Evolutionary conservation across 1,140 invertebrate species (phyloP).

Genomic region (Diuraphis noxia): DNA sequence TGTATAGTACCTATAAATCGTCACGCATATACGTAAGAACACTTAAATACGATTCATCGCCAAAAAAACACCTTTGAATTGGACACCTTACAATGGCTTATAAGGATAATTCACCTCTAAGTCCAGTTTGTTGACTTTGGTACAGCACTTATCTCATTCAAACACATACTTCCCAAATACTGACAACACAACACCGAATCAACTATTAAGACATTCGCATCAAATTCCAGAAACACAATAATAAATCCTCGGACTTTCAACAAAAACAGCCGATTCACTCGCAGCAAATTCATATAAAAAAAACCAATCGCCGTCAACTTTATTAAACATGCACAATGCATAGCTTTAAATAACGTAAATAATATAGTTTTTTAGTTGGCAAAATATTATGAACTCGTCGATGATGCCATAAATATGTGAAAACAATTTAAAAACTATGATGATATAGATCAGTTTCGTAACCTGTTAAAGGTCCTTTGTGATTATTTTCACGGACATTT

Average conservation of each 20-base stretch:
- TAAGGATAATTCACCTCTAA: too few species aligned
- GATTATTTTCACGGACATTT: neutral
- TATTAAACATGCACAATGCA: too few species aligned
- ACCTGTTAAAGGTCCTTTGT: neutral
- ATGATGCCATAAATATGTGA: neutral
- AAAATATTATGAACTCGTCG: neutral
- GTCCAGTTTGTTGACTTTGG: too few species aligned
- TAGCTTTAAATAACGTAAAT: neutral
- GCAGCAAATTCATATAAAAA: too few species aligned
- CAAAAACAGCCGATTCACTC: neutral
- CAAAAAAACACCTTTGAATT: neutral
- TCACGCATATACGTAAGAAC: neutral
- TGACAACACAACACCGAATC: too few species aligned
- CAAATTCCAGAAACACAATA: neutral
- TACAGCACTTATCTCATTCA: too few species aligned
- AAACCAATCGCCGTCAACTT: neutral
- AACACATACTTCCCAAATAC: too few species aligned
- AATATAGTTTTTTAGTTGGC: neutral
- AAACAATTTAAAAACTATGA: too few species aligned
- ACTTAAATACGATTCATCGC: neutral
- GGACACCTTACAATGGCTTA: too few species aligned
- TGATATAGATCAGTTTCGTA: neutral
- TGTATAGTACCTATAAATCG: neutral
- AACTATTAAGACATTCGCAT: neutral
- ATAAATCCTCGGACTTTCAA: neutral